A percentile compares a stretch with the other conserved stretches of the same genome.
These are phyloP conservation scores for Pseudopleuronectes americanus DNA, from an alignment of 2,797 vertebrate genomes.

Conservation along the genomic window DNA sequence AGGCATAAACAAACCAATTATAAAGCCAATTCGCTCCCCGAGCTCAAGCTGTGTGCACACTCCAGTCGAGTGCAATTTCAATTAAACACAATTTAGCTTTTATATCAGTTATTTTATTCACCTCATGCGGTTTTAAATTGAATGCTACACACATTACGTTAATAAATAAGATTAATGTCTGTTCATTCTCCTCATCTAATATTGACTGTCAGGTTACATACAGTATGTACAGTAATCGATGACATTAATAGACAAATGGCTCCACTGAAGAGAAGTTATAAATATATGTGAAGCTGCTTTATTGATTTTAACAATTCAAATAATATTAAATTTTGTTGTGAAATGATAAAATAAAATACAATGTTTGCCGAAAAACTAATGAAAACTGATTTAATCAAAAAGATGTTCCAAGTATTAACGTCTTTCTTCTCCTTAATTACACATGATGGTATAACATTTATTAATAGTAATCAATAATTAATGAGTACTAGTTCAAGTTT, in stretches of 20 bases:
- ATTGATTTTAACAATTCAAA: neutral
- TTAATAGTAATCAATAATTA: neutral
- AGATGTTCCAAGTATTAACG: slow-evolving; percentile 14
- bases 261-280: neutral
- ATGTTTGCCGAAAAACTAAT: neutral
- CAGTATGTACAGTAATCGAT: slow-evolving; percentile 34
- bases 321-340: slow-evolving; percentile 3
- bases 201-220: slow-evolving; percentile 40
- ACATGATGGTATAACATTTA: slow-evolving; percentile 8
- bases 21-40: slow-evolving; percentile 20
- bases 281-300: neutral
- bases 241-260: slow-evolving; percentile 14
- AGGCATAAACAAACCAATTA: slow-evolving; percentile 29
- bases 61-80: slow-evolving; percentile 38
- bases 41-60: slow-evolving; percentile 42
- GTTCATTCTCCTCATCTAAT: slow-evolving; percentile 31
- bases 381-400: neutral
- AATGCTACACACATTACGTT: slow-evolving; percentile 34
- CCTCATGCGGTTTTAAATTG: slow-evolving; percentile 50
- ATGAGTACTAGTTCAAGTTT: no score
- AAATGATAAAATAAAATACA: slow-evolving; percentile 1
- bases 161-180: slow-evolving; percentile 45
- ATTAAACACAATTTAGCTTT: slow-evolving; percentile 42
- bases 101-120: slow-evolving; percentile 38
- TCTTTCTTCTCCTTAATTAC: slow-evolving; percentile 3